A percentile compares a stretch with the other conserved stretches of the same genome.
phyloP scores from a whole-genome alignment of 2,888 invertebrate genomes.

The Nomada lathburiana region DNA sequence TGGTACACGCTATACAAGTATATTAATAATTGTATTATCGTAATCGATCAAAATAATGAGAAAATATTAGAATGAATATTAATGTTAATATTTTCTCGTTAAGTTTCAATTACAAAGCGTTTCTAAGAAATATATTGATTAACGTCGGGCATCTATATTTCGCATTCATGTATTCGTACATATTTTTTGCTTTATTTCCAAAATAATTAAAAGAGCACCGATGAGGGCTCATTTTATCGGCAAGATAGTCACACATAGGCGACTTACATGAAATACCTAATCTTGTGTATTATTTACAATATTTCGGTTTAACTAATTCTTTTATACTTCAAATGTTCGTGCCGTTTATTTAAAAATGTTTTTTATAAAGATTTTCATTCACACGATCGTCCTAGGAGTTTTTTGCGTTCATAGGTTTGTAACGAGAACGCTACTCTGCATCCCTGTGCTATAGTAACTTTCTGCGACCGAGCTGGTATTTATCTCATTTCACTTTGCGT shows the following conservation, averaged over 20 bases:
- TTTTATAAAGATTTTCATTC: neutral
- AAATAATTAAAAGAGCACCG: too few species aligned
- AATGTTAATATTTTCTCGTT: neutral
- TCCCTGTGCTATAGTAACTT: conserved; percentile 59
- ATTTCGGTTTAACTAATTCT: neutral
- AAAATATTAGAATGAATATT: too few species aligned
- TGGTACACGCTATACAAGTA: neutral
- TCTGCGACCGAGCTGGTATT: conserved; percentile 37
- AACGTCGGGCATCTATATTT: neutral
- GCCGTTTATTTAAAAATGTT: neutral
- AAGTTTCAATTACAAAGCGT: neutral
- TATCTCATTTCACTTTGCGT: conserved; percentile 82
- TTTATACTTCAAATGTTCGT: neutral
- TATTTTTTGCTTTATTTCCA: neutral
- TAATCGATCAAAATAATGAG: neutral
- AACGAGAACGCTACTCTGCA: conserved; percentile 22
- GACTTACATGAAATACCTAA: neutral
- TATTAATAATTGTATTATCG: neutral
- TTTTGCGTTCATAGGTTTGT: conserved; percentile 34
- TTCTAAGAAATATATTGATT: neutral
- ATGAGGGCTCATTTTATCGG: too few species aligned
- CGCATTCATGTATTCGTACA: too few species aligned
- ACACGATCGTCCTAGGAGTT: neutral
- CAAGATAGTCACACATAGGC: too few species aligned
- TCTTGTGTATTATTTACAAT: neutral